Base-by-base conservation (phyloP, 1,140 invertebrate genomes). In the Hylyphantes graminicola region DNA sequence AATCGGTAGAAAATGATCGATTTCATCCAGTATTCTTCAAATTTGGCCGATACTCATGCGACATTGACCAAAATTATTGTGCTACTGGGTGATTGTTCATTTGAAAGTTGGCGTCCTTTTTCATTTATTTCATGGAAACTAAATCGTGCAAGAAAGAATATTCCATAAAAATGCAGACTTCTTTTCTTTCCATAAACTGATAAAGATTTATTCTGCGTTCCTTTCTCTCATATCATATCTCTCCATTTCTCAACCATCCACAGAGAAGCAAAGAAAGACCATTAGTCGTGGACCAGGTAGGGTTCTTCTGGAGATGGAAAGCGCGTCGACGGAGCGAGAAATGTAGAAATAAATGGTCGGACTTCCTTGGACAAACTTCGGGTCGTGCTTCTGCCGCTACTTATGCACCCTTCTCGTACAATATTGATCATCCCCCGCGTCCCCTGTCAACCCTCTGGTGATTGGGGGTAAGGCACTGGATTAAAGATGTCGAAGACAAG, bases 341-440 rank as follows among this genome's bases (percentile, higher is more conserved):
- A 83, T 75, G 70, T 83, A 75, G 80, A 83, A 83, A 83, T 83
- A 83, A 83, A 83, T 83, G 80, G 72, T 83, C 61, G 59, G 70
- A 65, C 70, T 64, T 83, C 80, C 80, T 83, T 83, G 59, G 51
- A 75, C 80, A 75, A 83, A 83, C 80, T 83, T 11, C 48, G 70
- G 21, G 17, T 21, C 50, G 72, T 83, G 35, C 80, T 83, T 83
- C 80, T 83, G 70, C 80, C 80, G 80, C 80, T 83, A 83, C 80
- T 83, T 83, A 83, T 83, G 80, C 80, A 83, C 80, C 80, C 79
- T 83, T 65, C 50, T 65, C 72, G 35, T 15, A 59, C 80, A 83
- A 74, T 83, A 83, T 83, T 83, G 80, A 83, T 83, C 68, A 74
- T 74, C 17, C 72, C 61, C 17, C 8, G 17, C 70, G 17, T n/a